Evolutionary conservation across 2,888 invertebrate species (phyloP).

Genomic region (Camponotus fellah): DNA sequence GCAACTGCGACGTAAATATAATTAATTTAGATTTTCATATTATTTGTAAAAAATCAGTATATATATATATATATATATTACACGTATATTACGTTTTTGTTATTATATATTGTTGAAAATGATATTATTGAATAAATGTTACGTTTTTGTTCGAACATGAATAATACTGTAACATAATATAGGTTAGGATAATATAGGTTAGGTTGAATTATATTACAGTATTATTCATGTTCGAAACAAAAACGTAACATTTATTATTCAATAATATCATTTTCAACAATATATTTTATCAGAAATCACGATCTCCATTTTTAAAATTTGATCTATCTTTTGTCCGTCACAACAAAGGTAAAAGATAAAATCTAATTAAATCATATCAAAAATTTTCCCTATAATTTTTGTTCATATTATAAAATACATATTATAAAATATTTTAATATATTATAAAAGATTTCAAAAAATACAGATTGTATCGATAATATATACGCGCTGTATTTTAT

Average conservation of each 20-base stretch:
- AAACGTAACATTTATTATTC: not conserved
- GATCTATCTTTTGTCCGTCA: not conserved
- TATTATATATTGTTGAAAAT: no score
- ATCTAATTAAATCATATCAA: not conserved
- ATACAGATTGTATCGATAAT: not conserved
- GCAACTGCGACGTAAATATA: not conserved
- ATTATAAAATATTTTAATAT: not conserved
- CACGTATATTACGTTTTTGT: no score
- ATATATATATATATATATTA: no score
- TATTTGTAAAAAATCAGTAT: not conserved
- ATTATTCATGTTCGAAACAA: not conserved
- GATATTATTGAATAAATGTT: no score
- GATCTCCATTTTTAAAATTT: not conserved
- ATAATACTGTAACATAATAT: not conserved
- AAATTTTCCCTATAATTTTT: not conserved
- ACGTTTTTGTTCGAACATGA: not conserved
- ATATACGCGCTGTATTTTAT: not conserved
- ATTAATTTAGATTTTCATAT: not conserved
- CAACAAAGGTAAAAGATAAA: not conserved
- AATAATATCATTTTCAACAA: conserved; percentile 10
- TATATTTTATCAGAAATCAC: not conserved
- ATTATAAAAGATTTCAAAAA: not conserved
- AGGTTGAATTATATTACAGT: not conserved
- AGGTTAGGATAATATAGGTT: no score
- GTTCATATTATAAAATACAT: not conserved